Evolutionary conservation across 2,888 invertebrate species (phyloP), one percentile per base, ranked within the genome.

Genomic region (Melipona bicolor): DNA sequence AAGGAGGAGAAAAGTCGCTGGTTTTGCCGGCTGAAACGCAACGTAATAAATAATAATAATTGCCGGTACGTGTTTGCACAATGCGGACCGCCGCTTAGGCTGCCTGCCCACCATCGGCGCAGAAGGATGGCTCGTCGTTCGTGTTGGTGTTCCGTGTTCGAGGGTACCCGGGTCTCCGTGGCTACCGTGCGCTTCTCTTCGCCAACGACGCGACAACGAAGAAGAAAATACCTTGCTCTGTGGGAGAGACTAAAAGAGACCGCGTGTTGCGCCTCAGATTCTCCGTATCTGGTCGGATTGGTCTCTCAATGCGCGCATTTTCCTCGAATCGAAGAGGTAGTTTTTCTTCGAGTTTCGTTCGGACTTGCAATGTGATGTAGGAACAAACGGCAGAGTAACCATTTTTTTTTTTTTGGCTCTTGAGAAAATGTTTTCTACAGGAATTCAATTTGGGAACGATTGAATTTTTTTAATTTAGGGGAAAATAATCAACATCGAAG

Each of bases 31-130:
- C 85, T 88, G 90, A 91, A 90, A 91, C 89, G 90, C 83, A 43
- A 43, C 43, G 87, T 88, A 92, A 93, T 94, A 94, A 94, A 94
- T 93, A 94, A 94, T 93, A 92, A 92, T 93, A 92, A 94, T 94
- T 92, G 92, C 90, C 85, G 88, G 90, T 94, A 94, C 94, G 94
- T 94, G 94, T 92, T 93, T 92, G 89, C 90, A 94, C 93, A 94
- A 94, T 92, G 89, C 91, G 86, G 83, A 81, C 81, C 83, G 88
- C 84, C 89, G 92, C 93, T 94, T 94, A 94, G 89, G 89, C 87
- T 79, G 65, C 43, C 75, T 79, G 65, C 27, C 27, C 27, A 64
- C 72, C 43, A 56, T 74, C 72, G 83, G 71, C 68, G 75, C 59
- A 65, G 83, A 85, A 81, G 79, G 71, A 84, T 81, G 77, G n/a